Percentiles rank a stretch among this genome's conserved stretches.
Conservation (phyloP, 1,140 invertebrate genomes). For the Bombus consobrinus region DNA sequence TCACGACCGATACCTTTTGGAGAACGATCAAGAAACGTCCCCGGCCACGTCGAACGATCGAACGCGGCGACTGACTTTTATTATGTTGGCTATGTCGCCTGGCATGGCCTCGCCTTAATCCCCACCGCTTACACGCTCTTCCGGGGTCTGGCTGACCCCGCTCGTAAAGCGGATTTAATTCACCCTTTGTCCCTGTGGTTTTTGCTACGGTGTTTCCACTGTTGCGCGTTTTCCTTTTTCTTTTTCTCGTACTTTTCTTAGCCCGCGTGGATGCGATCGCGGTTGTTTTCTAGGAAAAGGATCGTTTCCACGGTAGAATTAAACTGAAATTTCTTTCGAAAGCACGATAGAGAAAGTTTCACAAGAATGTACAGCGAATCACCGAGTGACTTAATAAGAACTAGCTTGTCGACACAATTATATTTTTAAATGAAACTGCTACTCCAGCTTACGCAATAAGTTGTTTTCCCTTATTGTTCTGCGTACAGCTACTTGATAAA, state of each 20-base stretch:
- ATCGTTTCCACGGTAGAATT: too few species aligned
- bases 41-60: conserved; percentile 29
- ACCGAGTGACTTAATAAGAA: background rate
- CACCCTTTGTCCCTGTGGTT: background rate
- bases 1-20: conserved; percentile 60
- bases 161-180: conserved; percentile 53
- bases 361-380: background rate
- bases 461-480: background rate
- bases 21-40: conserved; percentile 64
- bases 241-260: background rate
- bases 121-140: conserved; percentile 50
- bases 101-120: conserved; percentile 64
- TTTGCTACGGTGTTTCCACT: background rate
- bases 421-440: background rate
- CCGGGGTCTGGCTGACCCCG: conserved; percentile 61
- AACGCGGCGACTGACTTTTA: conserved; percentile 57
- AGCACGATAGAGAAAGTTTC: background rate
- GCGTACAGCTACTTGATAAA: background rate
- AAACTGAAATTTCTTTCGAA: background rate
- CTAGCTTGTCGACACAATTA: background rate
- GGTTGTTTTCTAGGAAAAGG: too few species aligned
- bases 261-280: background rate
- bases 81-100: conserved; percentile 57
- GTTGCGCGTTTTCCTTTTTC: too few species aligned
- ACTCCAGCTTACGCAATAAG: background rate